Evolutionary conservation across 1,140 invertebrate genomes (phyloP).

Genomic region (Elymnias hypermnestra): DNA sequence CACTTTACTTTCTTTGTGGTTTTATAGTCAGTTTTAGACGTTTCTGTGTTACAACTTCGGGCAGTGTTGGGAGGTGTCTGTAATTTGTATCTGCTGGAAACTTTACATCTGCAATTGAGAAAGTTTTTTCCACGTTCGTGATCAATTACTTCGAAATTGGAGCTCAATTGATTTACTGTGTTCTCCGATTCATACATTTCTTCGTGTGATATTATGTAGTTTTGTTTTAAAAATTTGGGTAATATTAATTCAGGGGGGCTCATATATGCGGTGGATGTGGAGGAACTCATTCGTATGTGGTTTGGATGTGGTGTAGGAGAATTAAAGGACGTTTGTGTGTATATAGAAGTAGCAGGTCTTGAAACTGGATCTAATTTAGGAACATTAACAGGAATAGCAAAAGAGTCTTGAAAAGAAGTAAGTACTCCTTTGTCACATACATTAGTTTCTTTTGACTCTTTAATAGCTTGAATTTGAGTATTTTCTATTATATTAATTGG

Average conservation of each 20-base stretch:
- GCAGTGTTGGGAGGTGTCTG: conserved; percentile 37
- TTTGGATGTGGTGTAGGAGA: conserved; percentile 44
- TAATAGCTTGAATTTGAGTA: no score
- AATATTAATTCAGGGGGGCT: conserved; percentile 67
- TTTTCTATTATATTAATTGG: no score
- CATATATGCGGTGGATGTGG: conserved; percentile 71
- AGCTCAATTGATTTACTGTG: conserved; percentile 9
- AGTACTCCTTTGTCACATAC: conserved; percentile 33
- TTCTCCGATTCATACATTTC: conserved; percentile 27
- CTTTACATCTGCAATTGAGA: conserved; percentile 18
- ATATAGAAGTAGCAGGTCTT: conserved; percentile 45
- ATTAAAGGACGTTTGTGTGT: conserved; percentile 52
- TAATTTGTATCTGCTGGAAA: conserved; percentile 6
- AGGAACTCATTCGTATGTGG: conserved; percentile 64
- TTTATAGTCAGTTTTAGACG: not conserved
- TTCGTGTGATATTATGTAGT: conserved; percentile 24
- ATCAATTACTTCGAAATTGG: conserved; percentile 10
- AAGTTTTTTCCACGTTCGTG: conserved; percentile 6
- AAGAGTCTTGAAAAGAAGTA: conserved; percentile 36
- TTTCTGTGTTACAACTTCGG: conserved; percentile 17
- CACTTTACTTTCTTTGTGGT: conserved; percentile 11
- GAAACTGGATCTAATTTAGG: conserved; percentile 26
- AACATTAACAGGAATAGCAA: conserved; percentile 22
- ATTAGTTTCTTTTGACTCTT: no score
- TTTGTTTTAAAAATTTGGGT: conserved; percentile 46